Percentiles rank a stretch among this genome's conserved stretches.
Evolutionary conservation across 2,888 invertebrate species (phyloP).

Genomic region (Eupithecia subumbrata): DNA sequence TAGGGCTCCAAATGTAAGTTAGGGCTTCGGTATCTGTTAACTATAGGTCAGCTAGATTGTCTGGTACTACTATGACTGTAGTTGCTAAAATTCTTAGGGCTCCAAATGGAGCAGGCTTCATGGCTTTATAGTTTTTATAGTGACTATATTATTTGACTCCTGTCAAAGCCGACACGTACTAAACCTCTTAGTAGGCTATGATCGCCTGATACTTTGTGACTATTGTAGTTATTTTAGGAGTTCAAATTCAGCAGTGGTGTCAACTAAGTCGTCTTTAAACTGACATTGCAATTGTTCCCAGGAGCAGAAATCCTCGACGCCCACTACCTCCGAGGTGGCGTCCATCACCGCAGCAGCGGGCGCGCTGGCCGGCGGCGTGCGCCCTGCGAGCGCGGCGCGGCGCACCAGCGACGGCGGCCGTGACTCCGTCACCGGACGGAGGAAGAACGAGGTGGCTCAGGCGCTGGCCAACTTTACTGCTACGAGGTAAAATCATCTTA

Average conservation of each 20-base stretch:
- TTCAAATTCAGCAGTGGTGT: too few relatives aligned
- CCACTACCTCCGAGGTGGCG: constrained; percentile 76
- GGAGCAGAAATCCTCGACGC: constrained; percentile 75
- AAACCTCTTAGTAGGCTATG: background rate
- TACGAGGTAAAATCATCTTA: constrained; percentile 75
- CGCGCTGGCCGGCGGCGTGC: constrained; percentile 32
- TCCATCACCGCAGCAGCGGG: constrained; percentile 64
- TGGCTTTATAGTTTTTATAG: too few relatives aligned
- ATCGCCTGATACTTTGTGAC: background rate
- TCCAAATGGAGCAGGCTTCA: too few relatives aligned
- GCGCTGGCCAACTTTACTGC: constrained; percentile 97
- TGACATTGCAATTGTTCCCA: constrained; percentile 34
- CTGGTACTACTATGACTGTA: too few relatives aligned
- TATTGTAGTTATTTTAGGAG: background rate
- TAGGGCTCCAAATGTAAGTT: background rate
- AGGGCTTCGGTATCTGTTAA: too few relatives aligned
- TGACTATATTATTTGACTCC: background rate
- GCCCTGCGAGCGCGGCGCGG: constrained; percentile 47
- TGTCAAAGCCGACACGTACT: background rate
- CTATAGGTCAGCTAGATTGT: too few relatives aligned
- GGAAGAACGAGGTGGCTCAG: constrained; percentile 95
- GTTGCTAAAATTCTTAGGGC: background rate
- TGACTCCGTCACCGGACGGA: constrained; percentile 74
- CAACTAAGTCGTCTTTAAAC: too few relatives aligned
- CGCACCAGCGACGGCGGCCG: constrained; percentile 56